Evolutionary conservation across 2,113 vertebrate genomes (phyloP).

Genomic region (Mastomys coucha): DNA sequence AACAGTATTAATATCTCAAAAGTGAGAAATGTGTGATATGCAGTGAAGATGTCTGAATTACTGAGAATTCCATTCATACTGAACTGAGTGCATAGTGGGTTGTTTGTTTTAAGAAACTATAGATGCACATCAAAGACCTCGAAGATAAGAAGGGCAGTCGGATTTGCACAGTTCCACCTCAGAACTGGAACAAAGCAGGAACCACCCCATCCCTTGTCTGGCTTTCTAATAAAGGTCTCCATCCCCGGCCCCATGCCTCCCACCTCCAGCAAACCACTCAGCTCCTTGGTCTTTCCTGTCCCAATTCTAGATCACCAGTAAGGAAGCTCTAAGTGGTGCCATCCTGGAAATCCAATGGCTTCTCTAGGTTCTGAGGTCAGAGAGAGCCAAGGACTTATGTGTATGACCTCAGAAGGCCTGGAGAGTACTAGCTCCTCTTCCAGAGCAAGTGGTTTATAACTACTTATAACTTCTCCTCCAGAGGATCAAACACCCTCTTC

Average conservation of each 20-base stretch:
- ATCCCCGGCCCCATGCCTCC: not conserved
- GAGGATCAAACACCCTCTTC: not conserved
- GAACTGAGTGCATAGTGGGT: not conserved
- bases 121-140: not conserved
- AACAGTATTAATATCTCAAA: conserved; percentile 4
- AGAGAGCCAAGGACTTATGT: not conserved
- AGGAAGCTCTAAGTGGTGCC: not conserved
- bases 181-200: not conserved
- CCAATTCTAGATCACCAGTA: not conserved
- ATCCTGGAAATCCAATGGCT: not conserved
- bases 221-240: not conserved
- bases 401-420: not conserved
- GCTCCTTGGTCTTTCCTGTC: not conserved
- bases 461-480: not conserved
- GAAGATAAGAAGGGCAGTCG: not conserved
- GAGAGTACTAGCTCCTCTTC: not conserved
- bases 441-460: not conserved
- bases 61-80: conserved; percentile 32
- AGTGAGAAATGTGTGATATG: not conserved
- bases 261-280: not conserved
- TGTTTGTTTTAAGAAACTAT: not conserved
- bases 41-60: not conserved
- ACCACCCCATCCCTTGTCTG: not conserved
- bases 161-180: not conserved
- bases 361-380: not conserved